Conservation (phyloP, 2,113 vertebrate species). For the Alligator sinensis region DNA sequence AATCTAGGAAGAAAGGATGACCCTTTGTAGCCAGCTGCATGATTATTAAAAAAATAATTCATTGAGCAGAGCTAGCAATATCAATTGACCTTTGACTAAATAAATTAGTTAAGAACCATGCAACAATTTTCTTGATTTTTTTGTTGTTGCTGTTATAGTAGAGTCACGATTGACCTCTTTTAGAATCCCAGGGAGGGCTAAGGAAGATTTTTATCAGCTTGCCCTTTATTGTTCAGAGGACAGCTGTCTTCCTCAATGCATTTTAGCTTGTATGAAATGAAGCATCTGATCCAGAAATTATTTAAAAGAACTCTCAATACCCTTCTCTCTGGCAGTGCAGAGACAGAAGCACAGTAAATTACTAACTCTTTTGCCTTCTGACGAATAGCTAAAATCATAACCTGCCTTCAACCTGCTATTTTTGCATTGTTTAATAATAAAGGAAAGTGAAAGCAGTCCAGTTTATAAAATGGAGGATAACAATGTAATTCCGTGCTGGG, state of each 20-base stretch:
- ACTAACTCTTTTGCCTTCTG: neutral
- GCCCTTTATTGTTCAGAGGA: neutral
- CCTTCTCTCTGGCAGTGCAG: neutral
- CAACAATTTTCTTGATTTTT: neutral
- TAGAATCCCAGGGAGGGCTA: neutral
- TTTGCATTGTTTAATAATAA: neutral
- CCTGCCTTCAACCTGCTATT: neutral
- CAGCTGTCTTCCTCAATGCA: neutral
- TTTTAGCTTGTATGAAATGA: neutral
- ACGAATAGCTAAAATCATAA: neutral
- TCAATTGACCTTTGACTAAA: neutral
- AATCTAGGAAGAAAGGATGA: neutral
- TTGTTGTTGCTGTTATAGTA: neutral
- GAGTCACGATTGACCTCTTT: neutral
- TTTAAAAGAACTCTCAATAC: neutral
- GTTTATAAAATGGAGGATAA: neutral
- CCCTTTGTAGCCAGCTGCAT: neutral
- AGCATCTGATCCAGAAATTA: neutral
- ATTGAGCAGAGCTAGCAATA: neutral
- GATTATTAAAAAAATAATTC: neutral
- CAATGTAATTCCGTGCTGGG: neutral
- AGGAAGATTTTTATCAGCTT: neutral
- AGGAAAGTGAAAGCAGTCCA: fast-evolving
- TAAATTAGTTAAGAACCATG: neutral
- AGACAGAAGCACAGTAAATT: neutral